phyloP scores from a whole-genome alignment of 2,888 invertebrate species.

The Coecobrya sp. region DNA sequence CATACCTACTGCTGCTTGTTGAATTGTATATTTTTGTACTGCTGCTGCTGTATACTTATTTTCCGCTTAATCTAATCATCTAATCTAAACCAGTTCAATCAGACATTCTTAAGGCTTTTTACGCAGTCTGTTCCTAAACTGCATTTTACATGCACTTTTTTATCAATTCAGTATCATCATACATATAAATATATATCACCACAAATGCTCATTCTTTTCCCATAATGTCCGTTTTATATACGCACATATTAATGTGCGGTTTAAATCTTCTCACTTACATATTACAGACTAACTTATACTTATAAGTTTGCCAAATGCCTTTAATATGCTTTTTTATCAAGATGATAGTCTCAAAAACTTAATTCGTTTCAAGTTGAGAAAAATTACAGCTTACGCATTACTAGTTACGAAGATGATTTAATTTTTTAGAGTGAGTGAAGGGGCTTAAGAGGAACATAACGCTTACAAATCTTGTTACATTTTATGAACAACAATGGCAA shows the following conservation, averaged over 20 bases:
- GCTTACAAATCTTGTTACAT: conserved; percentile 45
- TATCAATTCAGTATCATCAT: neutral
- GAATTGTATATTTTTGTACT: conserved; percentile 5
- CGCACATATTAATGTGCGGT: neutral
- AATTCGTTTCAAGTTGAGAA: conserved; percentile 39
- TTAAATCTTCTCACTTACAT: too few species aligned
- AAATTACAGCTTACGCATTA: neutral
- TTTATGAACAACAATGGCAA: conserved; percentile 42
- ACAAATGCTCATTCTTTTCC: neutral
- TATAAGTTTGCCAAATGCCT: too few species aligned
- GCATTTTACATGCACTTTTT: conserved; percentile 33
- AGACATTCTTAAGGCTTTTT: conserved; percentile 15
- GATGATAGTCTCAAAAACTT: neutral
- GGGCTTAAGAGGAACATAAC: conserved; percentile 4
- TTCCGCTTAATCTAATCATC: conserved; percentile 14
- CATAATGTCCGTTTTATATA: conserved; percentile 21
- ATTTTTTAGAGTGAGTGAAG: conserved; percentile 29
- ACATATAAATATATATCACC: neutral
- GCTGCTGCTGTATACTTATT: neutral
- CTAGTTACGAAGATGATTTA: conserved; percentile 16
- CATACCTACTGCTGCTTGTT: neutral
- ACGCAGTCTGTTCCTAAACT: neutral
- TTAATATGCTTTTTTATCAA: neutral
- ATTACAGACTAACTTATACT: too few species aligned
- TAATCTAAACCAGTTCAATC: conserved; percentile 73